phyloP scores from a whole-genome alignment of 2,797 vertebrate species.

The Lophotriccus pileatus region DNA sequence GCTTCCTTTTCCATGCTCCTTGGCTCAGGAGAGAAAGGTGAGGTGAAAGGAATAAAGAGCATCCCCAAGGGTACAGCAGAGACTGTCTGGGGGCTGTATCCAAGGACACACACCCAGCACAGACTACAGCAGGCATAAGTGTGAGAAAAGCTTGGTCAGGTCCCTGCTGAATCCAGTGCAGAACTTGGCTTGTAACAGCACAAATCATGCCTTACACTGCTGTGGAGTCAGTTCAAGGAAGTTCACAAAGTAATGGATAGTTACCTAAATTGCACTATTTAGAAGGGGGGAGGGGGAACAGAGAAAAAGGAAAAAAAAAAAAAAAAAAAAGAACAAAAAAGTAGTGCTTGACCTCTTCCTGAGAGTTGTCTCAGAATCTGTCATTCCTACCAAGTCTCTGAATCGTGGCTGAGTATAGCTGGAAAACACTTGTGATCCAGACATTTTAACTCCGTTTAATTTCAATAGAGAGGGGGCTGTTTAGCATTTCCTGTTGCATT shows the following conservation, averaged over 20 bases:
- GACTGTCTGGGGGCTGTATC: background rate
- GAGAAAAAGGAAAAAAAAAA: background rate
- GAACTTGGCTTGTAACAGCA: background rate
- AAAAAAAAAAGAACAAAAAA: background rate
- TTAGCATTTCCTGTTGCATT: background rate
- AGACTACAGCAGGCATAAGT: fast-evolving
- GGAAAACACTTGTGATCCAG: background rate
- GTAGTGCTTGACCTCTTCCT: background rate
- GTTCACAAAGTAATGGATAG: background rate
- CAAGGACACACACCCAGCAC: background rate
- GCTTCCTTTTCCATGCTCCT: background rate
- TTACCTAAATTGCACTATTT: background rate
- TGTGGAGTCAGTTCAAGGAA: background rate
- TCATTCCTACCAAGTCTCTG: background rate
- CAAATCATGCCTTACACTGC: background rate
- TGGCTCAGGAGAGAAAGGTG: background rate
- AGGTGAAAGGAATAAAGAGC: background rate
- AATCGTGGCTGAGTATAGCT: background rate
- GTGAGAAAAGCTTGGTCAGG: background rate
- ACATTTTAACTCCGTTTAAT: background rate
- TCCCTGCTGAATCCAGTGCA: background rate
- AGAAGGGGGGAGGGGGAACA: background rate
- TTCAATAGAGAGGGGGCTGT: background rate
- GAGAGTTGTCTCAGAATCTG: background rate
- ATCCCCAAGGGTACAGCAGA: background rate